Conservation (phyloP, 2,888 invertebrate genomes). For the Epinotia nisella region DNA sequence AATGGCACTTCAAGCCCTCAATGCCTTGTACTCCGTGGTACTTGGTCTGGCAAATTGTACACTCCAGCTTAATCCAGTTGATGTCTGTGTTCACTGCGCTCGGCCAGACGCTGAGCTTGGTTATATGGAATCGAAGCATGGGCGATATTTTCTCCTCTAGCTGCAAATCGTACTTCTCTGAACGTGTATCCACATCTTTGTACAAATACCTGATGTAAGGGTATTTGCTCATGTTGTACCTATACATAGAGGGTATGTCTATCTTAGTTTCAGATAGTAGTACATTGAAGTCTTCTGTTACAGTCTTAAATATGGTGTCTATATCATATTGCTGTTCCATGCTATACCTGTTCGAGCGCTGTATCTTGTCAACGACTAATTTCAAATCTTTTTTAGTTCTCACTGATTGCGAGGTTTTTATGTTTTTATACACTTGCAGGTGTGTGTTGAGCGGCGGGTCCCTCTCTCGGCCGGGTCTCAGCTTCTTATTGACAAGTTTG, state of each 20-base stretch:
- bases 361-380: background rate
- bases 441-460: constrained; percentile 42
- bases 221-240: background rate
- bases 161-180: constrained; percentile 17
- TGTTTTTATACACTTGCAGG: constrained; percentile 40
- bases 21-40: constrained; percentile 3
- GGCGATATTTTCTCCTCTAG: constrained; percentile 16
- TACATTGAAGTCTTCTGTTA: background rate
- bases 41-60: background rate
- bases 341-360: background rate
- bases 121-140: constrained; percentile 11
- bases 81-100: background rate
- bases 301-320: background rate
- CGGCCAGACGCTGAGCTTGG: background rate
- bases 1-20: background rate
- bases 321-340: background rate
- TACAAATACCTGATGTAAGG: constrained; percentile 10
- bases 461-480: constrained; percentile 44
- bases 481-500: constrained; percentile 56
- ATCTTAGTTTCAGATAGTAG: background rate
- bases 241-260: background rate
- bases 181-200: background rate
- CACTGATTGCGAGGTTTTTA: background rate
- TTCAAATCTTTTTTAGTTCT: background rate
- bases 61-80: constrained; percentile 14